A percentile compares a stretch with the other conserved stretches of the same genome.
Conservation (phyloP, 2,113 vertebrate species). For the Gracilinanus agilis region DNA sequence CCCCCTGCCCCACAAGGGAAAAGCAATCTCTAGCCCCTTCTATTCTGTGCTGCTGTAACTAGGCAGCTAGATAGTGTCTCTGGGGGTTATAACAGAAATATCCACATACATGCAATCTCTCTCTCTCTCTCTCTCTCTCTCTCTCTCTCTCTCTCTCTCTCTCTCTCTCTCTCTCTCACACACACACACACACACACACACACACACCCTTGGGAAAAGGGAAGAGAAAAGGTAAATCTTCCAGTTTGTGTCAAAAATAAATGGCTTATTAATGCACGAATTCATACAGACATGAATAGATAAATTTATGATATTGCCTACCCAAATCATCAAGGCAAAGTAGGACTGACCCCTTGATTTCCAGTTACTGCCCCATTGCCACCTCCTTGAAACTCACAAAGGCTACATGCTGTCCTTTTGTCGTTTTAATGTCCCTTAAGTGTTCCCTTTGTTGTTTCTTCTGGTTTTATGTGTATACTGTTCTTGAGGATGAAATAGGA, state of each 20-base stretch:
- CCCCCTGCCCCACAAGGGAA: neutral
- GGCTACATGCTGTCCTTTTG: neutral
- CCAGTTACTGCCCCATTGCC: neutral
- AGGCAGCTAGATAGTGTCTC: neutral
- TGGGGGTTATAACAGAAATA: neutral
- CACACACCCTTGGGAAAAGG: neutral
- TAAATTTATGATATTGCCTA: neutral
- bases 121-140: no score
- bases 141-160: no score
- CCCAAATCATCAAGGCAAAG: neutral
- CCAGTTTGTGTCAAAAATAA: neutral
- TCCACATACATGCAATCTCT: neutral
- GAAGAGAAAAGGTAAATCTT: neutral
- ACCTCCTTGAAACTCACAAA: neutral
- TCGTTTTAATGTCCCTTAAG: neutral
- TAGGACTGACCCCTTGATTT: neutral
- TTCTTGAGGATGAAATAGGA: neutral
- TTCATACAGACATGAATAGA: neutral
- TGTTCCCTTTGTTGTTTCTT: neutral
- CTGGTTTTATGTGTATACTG: neutral
- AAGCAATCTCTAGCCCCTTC: neutral
- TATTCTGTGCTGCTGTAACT: neutral
- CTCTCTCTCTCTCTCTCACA: neutral
- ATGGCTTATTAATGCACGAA: neutral
- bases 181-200: neutral